Base-by-base conservation (phyloP, 2,888 invertebrate species). In the Smittia aterrima region DNA sequence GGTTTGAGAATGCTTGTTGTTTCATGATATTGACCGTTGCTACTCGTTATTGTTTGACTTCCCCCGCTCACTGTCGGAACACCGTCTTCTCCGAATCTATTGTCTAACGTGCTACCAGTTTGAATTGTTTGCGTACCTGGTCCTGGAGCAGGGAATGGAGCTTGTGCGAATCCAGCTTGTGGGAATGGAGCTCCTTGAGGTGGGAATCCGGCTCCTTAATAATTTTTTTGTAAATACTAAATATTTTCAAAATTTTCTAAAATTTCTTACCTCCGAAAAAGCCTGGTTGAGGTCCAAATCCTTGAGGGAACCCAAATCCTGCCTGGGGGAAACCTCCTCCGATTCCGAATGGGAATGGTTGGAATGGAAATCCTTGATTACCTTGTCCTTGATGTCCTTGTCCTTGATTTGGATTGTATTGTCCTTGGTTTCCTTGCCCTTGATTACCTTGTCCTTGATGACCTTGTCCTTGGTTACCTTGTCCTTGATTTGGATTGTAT, bases 271-370 rank as follows among this genome's bases (percentile, higher is more conserved):
- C n/a, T n/a, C n/a, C n/a, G n/a, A n/a, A n/a, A 38, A 38, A 38
- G 38, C 38, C 38, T 7, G 38, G 6, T 38, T 38, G 38, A 7
- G 38, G 38, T 38, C 38, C 38, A 38, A 38, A 38, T 38, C n/a
- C n/a, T n/a, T n/a, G n/a, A n/a, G n/a, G n/a, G 32, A 32, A 32
- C 3, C 4, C 32, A 32, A 32, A 32, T 32, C 32, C 32, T 6
- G 32, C n/a, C n/a, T n/a, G 32, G 32, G 32, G 32, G 32, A 32
- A 32, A 32, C 32, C 32, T 4, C 13, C 24, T 1, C 53, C 47
- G 4, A 53, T 22, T 53, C 70, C 70, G 47, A 70, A 70, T 70
- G 70, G 70, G n/a, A n/a, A n/a, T n/a, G n/a, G n/a, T n/a, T n/a
- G n/a, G n/a, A n/a, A n/a, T n/a, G n/a, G n/a, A n/a, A n/a, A n/a